Base-by-base conservation (phyloP, 2,888 invertebrate genomes). In the Dasysyrphus tricinctus region DNA sequence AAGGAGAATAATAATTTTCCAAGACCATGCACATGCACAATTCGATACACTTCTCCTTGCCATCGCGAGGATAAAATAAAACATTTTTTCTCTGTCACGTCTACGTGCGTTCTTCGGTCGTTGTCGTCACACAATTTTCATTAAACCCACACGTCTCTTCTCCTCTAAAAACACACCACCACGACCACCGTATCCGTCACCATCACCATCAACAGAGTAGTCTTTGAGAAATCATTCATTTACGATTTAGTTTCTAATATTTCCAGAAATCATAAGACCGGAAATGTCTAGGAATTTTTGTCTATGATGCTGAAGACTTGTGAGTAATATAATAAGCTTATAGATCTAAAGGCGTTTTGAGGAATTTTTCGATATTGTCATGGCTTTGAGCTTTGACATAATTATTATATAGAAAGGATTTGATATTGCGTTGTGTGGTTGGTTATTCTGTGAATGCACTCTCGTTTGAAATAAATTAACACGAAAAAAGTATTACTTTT, bases 81-180 rank as follows among this genome's bases (percentile, higher is more conserved):
- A n/a, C 1, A 7, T 44, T 44, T n/a, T n/a, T 7, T 44, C 11
- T 49, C 9, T 49, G 14, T 47, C 9, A 8, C 3, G 16, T 24
- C 32, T 32, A 6, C 32, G 7, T 32, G n/a, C n/a, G n/a, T n/a
- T n/a, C n/a, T n/a, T n/a, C 32, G 32, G 32, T 9, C 5, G 49
- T 49, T 4, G 19, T 49, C 16, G 9, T 49, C 6, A 8, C 44
- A 3, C 32, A 7, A 16, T n/a, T 44, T 6, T 7, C 19, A 49
- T 49, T 49, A 49, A 49, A 19, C 49, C 49, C 49, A 49, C 49
- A 49, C 49, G 19, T 49, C 19, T 49, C 49, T 9, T 49, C 19
- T 49, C 19, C 19, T 19, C 9, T 49, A 9, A 9, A 49, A 49
- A 19, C 19, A 49, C 16, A 19, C 49, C 14, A 42, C 14, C 14